These are phyloP conservation scores for Gobio occitaniae DNA, from an alignment of 2,797 vertebrate genomes.

Conservation along the genomic window DNA sequence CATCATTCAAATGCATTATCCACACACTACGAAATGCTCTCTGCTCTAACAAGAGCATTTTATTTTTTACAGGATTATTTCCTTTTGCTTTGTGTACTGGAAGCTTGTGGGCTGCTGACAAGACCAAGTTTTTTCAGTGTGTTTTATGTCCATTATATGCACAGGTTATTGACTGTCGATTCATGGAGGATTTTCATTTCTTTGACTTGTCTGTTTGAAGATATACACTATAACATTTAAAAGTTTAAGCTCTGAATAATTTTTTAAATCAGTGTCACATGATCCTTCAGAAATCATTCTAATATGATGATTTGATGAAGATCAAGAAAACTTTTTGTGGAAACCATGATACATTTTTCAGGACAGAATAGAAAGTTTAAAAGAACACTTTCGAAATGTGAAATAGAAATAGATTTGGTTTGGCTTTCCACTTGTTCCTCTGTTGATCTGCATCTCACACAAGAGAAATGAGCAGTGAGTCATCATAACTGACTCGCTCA, in stretches of 20 bases:
- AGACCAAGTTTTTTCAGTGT: neutral
- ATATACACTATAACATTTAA: neutral
- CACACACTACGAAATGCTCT: neutral
- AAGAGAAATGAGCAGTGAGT: constrained; percentile 12
- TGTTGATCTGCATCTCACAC: neutral
- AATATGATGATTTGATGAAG: neutral
- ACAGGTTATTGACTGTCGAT: neutral
- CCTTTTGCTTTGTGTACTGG: neutral
- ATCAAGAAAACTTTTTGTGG: neutral
- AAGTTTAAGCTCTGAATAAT: neutral
- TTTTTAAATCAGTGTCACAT: neutral
- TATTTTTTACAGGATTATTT: neutral
- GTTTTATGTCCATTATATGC: neutral
- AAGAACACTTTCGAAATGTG: neutral
- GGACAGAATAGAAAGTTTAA: neutral
- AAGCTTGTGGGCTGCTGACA: neutral
- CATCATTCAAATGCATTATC: neutral
- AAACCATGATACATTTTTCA: neutral
- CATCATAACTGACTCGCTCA: constrained; percentile 48
- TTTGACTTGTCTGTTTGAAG: neutral
- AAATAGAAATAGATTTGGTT: neutral
- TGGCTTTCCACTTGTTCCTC: neutral
- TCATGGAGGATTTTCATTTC: neutral
- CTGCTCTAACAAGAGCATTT: neutral
- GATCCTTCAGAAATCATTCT: neutral